Evolutionary conservation across 2,888 invertebrate genomes (phyloP).

Genomic region (Allolobophora icterica): DNA sequence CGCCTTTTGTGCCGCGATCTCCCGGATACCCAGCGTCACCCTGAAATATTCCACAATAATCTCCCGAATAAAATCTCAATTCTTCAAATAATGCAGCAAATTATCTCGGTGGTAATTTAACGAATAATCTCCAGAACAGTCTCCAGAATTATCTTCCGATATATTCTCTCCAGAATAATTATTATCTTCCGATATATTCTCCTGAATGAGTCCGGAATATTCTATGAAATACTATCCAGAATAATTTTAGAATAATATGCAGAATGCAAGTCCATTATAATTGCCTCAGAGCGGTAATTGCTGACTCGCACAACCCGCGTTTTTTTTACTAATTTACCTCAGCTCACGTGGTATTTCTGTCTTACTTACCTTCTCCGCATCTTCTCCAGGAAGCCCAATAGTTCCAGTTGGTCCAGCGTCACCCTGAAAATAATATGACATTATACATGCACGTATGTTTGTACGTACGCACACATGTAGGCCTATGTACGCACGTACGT

Average conservation of each 20-base stretch:
- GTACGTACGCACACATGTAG: not conserved
- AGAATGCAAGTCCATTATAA: too few species aligned
- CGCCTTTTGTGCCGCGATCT: conserved; percentile 75
- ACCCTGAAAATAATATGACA: conserved; percentile 39
- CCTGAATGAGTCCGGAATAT: not conserved
- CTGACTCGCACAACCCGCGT: too few species aligned
- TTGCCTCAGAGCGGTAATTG: too few species aligned
- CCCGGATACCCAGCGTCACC: conserved; percentile 84
- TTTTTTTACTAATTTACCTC: too few species aligned
- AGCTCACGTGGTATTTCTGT: not conserved
- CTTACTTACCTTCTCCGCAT: conserved; percentile 44
- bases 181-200: not conserved
- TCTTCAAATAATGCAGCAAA: not conserved
- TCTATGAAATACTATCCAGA: not conserved
- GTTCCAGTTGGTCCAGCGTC: conserved; percentile 43
- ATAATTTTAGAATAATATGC: not conserved
- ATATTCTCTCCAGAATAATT: not conserved
- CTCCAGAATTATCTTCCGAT: not conserved
- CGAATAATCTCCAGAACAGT: not conserved
- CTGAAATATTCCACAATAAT: conserved; percentile 55
- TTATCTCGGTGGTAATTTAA: not conserved
- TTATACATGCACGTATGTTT: not conserved
- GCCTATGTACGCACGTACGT: too few species aligned
- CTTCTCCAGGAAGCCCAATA: conserved; percentile 44
- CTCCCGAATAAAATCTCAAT: not conserved